Percentiles rank a stretch among this genome's conserved stretches.
phyloP scores from a whole-genome alignment of 2,113 vertebrate genomes.

The Pipa parva region DNA sequence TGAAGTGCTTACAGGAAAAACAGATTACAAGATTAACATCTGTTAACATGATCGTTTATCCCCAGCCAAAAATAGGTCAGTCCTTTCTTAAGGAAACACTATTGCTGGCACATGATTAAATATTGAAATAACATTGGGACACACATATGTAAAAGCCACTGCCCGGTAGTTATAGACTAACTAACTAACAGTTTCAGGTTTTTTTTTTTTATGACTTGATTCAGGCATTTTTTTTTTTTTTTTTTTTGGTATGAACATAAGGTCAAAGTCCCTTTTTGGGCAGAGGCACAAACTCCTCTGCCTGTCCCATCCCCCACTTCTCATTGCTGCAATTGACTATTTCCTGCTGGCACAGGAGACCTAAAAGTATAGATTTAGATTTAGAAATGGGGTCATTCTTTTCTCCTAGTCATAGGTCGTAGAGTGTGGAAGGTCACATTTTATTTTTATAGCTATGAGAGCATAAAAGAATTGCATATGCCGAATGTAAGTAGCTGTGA shows the following conservation, averaged over 20 bases:
- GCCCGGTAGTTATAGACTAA: slow-evolving; percentile 37
- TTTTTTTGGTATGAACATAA: slow-evolving; percentile 49
- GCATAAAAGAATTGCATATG: slow-evolving; percentile 44
- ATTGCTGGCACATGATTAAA: slow-evolving; percentile 62
- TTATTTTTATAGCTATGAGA: slow-evolving; percentile 38
- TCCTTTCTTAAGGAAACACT: slow-evolving; percentile 73
- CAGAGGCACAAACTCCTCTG: slow-evolving; percentile 46
- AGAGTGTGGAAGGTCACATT: slow-evolving; percentile 52
- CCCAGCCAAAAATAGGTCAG: slow-evolving; percentile 76
- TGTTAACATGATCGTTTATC: slow-evolving; percentile 76
- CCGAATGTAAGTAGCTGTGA: slow-evolving; percentile 42
- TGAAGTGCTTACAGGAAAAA: slow-evolving; percentile 70
- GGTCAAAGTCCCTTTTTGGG: slow-evolving; percentile 55
- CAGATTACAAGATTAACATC: slow-evolving; percentile 82
- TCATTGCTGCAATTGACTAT: slow-evolving; percentile 20
- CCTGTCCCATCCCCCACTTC: slow-evolving; percentile 5
- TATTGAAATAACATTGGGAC: slow-evolving; percentile 67
- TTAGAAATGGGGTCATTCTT: not conserved
- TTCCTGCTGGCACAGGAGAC: slow-evolving; percentile 31
- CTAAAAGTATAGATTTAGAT: slow-evolving; percentile 44
- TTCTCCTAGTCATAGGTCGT: not conserved
- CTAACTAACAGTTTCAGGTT: slow-evolving; percentile 39
- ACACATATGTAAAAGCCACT: slow-evolving; percentile 49
- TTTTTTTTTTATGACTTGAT: slow-evolving; percentile 27
- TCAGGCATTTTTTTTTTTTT: slow-evolving; percentile 39